Base-by-base conservation (phyloP, 2,113 vertebrate genomes). In the Platichthys stellatus region DNA sequence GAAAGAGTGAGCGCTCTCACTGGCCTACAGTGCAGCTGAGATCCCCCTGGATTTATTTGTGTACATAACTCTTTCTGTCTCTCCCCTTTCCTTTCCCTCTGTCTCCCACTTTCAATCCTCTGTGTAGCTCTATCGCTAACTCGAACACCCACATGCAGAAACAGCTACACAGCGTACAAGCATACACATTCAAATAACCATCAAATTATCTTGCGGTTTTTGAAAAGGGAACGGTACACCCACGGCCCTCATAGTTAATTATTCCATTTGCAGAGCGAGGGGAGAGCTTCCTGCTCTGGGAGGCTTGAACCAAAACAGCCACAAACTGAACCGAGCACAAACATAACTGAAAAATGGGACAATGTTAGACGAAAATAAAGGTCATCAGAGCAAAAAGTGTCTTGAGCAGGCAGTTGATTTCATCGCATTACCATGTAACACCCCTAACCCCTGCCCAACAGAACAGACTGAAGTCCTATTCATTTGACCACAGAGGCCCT, bases 1-100 rank as follows among this genome's bases (percentile, higher is more conserved):
- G 62, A 86, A 74, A 58, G 73, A 82, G 75, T 23, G 75, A 81
- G 64, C 54, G 31, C 66, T 80, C 76, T 78, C 69, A 23, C 74
- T 74, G 83, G 84, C 77, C 72, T 74, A 69, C 69, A 85, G 80
- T 57, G 54, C 69, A 49, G 81, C 71, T 63, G 60, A 63, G 72
- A 89, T 90, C 82, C 82, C 80, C 74, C 83, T 73, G 88, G 90
- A 93, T 91, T 92, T 90, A 87, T 91, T 75, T 89, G 81, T 92
- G 82, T 87, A 80, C 90, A 89, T 74, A 89, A 87, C 76, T 74
- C 87, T 82, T 40, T 64, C 65, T 74, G 59, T 76, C 81, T 53
- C 60, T 53, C 69, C 61, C 70, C 40, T 28, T 74, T 71, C 73
- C 66, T 68, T 26, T 76, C 65, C 31, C 80, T 82, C 72, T 53